Evolutionary conservation across 2,797 vertebrate species (phyloP).

Genomic region (Antrozous pallidus): DNA sequence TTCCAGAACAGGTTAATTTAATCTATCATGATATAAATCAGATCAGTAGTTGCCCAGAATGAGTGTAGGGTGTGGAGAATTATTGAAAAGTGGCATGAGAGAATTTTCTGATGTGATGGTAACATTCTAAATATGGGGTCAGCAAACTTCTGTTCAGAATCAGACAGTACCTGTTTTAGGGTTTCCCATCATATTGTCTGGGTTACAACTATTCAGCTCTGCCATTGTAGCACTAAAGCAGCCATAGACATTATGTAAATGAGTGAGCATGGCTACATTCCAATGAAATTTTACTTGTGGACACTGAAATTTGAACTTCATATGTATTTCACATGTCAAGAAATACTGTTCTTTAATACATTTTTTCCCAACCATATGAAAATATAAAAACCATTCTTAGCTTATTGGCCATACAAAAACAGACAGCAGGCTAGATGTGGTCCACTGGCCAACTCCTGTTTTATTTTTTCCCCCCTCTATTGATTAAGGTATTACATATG

Average conservation of each 20-base stretch:
- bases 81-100: background rate
- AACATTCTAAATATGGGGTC: background rate
- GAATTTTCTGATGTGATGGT: background rate
- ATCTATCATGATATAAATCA: background rate
- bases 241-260: background rate
- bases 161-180: background rate
- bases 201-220: background rate
- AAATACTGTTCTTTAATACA: slow-evolving; percentile 18
- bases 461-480: no score
- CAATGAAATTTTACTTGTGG: slow-evolving; percentile 33
- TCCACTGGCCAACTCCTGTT: background rate
- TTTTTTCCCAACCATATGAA: background rate
- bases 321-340: slow-evolving; percentile 23
- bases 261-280: background rate
- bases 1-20: background rate
- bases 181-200: background rate
- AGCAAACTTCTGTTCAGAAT: background rate
- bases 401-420: background rate
- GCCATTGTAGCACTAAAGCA: background rate
- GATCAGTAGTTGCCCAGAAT: background rate
- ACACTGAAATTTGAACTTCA: slow-evolving; percentile 56
- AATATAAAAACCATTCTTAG: background rate
- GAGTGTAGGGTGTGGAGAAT: background rate
- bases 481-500: no score
- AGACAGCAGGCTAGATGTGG: background rate